Conservation (phyloP, 2,888 invertebrate genomes). For the Chaetogeoica ovagalla region DNA sequence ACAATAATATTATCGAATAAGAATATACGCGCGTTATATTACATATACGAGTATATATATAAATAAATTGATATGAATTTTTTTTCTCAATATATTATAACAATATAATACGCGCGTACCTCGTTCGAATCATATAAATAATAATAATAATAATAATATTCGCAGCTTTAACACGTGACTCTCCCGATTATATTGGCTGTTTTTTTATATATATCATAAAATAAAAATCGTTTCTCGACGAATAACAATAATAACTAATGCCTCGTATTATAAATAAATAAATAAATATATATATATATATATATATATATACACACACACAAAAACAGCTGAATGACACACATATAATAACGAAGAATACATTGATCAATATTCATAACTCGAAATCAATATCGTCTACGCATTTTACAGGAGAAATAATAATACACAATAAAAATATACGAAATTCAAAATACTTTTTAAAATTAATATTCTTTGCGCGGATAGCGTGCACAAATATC, state of each 20-base stretch:
- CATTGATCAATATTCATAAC: slow-evolving; percentile 18
- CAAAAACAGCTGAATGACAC: not conserved
- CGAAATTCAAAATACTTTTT: not conserved
- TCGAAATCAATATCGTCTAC: not conserved
- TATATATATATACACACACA: not conserved
- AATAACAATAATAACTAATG: too few species aligned
- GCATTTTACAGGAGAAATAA: slow-evolving; percentile 11
- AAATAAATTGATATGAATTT: not conserved
- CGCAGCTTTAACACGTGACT: not conserved
- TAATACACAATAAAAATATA: not conserved
- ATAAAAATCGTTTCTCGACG: too few species aligned
- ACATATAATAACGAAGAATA: not conserved
- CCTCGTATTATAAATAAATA: too few species aligned
- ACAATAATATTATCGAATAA: not conserved
- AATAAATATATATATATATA: too few species aligned
- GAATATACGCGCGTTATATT: not conserved
- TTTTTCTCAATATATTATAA: not conserved
- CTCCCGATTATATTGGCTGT: not conserved
- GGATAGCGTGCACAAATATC: not conserved
- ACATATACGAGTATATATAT: too few species aligned
- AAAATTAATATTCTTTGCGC: slow-evolving; percentile 34
- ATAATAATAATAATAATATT: too few species aligned
- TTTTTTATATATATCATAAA: not conserved
- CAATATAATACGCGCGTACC: not conserved
- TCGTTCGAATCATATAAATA: too few species aligned